These are phyloP conservation scores for Anguilla anguilla DNA, from an alignment of 2,797 vertebrate species.

Conservation along the genomic window DNA sequence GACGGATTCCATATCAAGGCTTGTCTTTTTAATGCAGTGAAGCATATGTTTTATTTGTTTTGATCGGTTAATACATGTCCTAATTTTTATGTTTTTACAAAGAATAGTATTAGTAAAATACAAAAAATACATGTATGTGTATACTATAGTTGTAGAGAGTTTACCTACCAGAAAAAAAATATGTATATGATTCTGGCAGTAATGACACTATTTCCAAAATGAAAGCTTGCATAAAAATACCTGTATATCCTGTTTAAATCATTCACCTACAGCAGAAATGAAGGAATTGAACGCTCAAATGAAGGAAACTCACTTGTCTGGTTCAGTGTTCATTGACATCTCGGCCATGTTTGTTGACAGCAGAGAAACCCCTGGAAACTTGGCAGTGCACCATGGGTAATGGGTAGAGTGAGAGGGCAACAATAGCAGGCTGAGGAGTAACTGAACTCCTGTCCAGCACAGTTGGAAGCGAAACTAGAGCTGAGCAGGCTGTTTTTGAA, in stretches of 20 bases:
- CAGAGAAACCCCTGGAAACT: slow-evolving; percentile 54
- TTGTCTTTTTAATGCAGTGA: neutral
- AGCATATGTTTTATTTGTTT: neutral
- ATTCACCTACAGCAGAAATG: neutral
- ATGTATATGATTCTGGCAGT: neutral
- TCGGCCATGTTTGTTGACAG: slow-evolving; percentile 47
- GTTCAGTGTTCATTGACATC: slow-evolving; percentile 29
- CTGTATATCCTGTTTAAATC: neutral
- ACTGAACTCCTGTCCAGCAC: slow-evolving; percentile 15
- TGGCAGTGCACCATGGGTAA: slow-evolving; percentile 53
- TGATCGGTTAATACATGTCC: neutral
- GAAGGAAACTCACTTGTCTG: slow-evolving; percentile 47
- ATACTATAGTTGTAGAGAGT: neutral
- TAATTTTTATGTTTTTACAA: neutral
- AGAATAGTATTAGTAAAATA: neutral
- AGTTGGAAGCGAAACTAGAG: neutral
- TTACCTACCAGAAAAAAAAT: neutral
- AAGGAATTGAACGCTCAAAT: neutral
- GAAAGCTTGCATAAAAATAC: neutral
- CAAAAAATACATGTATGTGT: neutral
- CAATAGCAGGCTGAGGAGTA: slow-evolving; percentile 10
- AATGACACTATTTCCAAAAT: neutral
- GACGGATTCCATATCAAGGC: neutral
- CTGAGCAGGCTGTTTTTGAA: neutral
- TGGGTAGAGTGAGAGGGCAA: slow-evolving; percentile 40